These are phyloP conservation scores for Carassius auratus DNA, from an alignment of 2,113 vertebrate genomes.

Conservation along the genomic window DNA sequence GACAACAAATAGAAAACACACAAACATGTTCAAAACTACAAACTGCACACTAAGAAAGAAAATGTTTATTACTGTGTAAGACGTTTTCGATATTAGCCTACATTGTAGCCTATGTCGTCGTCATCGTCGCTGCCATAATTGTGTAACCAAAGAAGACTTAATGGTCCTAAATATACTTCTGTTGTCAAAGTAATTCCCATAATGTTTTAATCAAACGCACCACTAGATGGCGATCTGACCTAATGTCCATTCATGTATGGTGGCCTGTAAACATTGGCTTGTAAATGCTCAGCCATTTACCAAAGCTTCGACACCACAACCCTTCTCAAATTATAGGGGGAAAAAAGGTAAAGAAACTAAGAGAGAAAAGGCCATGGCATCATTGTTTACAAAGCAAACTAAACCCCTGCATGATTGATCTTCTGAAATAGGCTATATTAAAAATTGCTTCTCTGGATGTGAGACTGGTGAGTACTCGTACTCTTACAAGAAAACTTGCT, in stretches of 20 bases:
- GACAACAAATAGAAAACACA: not conserved
- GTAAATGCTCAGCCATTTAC: not conserved
- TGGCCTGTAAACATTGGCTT: not conserved
- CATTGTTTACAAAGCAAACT: not conserved
- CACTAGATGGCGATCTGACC: conserved; percentile 7
- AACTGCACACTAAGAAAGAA: not conserved
- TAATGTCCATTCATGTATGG: not conserved
- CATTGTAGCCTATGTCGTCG: not conserved
- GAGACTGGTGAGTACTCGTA: not conserved
- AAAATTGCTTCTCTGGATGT: not conserved
- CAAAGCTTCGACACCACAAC: not conserved
- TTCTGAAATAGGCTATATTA: not conserved
- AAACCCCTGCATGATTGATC: not conserved
- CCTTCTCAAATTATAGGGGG: not conserved
- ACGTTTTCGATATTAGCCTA: not conserved
- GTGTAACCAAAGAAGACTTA: not conserved
- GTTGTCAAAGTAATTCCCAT: not conserved
- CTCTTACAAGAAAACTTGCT: not conserved
- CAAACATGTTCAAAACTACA: not conserved
- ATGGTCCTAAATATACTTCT: not conserved
- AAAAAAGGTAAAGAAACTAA: not conserved
- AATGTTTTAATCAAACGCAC: not conserved
- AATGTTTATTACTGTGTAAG: not conserved
- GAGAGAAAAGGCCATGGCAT: not conserved
- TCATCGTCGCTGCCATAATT: not conserved